These are phyloP conservation scores for Stegostoma tigrinum DNA, from an alignment of 2,113 vertebrate species.

Conservation along the genomic window DNA sequence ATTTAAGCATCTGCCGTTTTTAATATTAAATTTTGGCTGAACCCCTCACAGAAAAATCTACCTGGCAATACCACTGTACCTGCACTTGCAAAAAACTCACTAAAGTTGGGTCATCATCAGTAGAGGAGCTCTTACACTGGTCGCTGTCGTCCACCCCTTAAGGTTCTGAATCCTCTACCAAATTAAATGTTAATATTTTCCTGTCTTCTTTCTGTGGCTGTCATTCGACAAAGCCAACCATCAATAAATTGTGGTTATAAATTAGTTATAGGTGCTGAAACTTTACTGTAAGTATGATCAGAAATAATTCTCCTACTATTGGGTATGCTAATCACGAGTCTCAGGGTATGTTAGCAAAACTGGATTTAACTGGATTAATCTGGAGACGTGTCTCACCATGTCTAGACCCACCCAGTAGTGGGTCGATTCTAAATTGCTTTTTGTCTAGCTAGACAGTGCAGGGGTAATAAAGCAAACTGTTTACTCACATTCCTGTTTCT, in stretches of 20 bases:
- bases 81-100: not conserved
- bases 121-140: not conserved
- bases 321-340: too few relatives aligned
- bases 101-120: not conserved
- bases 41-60: not conserved
- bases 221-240: not conserved
- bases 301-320: not conserved
- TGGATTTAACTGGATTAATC: too few relatives aligned
- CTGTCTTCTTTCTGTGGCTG: not conserved
- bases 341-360: too few relatives aligned
- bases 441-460: too few relatives aligned
- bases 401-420: too few relatives aligned
- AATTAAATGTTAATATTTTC: not conserved
- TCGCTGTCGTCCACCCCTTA: not conserved
- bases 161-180: not conserved
- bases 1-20: too few relatives aligned
- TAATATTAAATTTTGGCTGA: not conserved
- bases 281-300: not conserved
- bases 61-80: not conserved
- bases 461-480: too few relatives aligned
- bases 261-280: not conserved
- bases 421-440: too few relatives aligned
- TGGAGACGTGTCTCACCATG: too few relatives aligned
- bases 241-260: not conserved
- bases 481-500: too few relatives aligned